Percentiles rank a stretch among this genome's conserved stretches.
phyloP scores from a whole-genome alignment of 2,888 invertebrate genomes.

The Cheilosia grossa region DNA sequence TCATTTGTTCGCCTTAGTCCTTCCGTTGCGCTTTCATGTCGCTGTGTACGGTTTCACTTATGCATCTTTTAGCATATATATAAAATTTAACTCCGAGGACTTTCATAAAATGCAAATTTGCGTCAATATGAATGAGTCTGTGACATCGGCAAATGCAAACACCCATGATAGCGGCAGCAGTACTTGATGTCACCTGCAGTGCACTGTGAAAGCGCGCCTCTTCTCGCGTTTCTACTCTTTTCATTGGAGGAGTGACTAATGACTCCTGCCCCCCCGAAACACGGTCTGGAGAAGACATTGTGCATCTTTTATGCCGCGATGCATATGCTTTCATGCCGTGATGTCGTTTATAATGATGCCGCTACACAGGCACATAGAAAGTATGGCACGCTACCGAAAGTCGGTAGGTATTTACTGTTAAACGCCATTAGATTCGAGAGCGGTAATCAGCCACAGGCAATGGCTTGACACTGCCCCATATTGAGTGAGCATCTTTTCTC shows the following conservation, averaged over 20 bases:
- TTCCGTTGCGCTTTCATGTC: constrained; percentile 65
- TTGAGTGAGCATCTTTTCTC: constrained; percentile 1
- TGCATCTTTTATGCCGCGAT: constrained; percentile 27
- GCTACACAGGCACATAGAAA: constrained; percentile 12
- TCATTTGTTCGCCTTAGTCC: constrained; percentile 71
- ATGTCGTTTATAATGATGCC: constrained; percentile 27
- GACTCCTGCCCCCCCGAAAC: constrained; percentile 47
- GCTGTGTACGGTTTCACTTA: constrained; percentile 74
- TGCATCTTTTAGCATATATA: constrained; percentile 72
- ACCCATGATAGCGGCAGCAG: constrained; percentile 33
- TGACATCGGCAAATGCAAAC: constrained; percentile 60
- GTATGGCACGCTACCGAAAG: constrained; percentile 38
- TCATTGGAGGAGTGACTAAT: constrained; percentile 60
- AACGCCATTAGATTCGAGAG: constrained; percentile 16
- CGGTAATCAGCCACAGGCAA: constrained; percentile 32
- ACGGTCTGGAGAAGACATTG: constrained; percentile 34
- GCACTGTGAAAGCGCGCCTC: constrained; percentile 32
- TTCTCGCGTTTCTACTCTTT: constrained; percentile 43
- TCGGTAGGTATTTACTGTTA: constrained; percentile 33
- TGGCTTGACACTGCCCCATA: constrained; percentile 11
- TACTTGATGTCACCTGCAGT: constrained; percentile 58
- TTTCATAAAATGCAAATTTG: constrained; percentile 72
- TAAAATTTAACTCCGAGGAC: constrained; percentile 69
- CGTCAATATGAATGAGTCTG: constrained; percentile 69
- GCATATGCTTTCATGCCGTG: constrained; percentile 11